Evolutionary conservation across 2,113 vertebrate genomes (phyloP), one percentile per base, ranked within the genome.

Genomic region (Corythornis vintsioides): DNA sequence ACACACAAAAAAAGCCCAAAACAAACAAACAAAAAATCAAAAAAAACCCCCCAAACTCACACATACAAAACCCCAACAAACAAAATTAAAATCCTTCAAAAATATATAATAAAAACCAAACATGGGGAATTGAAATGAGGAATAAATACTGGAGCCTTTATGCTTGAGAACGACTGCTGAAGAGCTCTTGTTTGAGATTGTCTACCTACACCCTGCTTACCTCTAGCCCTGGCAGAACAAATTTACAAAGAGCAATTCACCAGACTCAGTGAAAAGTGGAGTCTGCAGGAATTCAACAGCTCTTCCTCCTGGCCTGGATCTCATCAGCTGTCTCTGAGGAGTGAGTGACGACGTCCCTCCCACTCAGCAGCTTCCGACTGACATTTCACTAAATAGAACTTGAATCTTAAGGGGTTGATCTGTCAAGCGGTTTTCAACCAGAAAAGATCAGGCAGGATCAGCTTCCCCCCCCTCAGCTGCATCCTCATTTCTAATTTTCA

Each of bases 401-500:
- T 77, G 43, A 82, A 91, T 83, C 94, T 73, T 55, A 84, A 88
- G 96, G 69, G 86, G 95, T 94, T 95, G 80, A 94, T 82, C 65
- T 88, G 69, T 80, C 82, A 67, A 79, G 72, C 40, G 28, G 80
- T 92, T 92, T 93, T 60, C 66, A 82, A 95, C 72, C n/a, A 61
- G 53, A 91, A 95, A 93, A 93, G 88, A 93, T 96, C 91, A 94
- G 76, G 91, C 85, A 65, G 87, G 94, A 95, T 95, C 89, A 76
- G 86, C 57, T 92, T 91, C 61, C 40, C 70, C 40, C 70, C 79
- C 71, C 86, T 76, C 75, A 38, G 64, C 25, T 94, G 40, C 81
- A 91, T 95, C 53, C 77, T 89, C 60, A 28, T 90, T 96, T 90
- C 89, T 81, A 93, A 96, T 96, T 96, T 96, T 97, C 92, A 88